Percentiles rank a stretch among this genome's conserved stretches.
Evolutionary conservation across 2,113 vertebrate genomes (phyloP).

Genomic region (Sebastes fasciatus): DNA sequence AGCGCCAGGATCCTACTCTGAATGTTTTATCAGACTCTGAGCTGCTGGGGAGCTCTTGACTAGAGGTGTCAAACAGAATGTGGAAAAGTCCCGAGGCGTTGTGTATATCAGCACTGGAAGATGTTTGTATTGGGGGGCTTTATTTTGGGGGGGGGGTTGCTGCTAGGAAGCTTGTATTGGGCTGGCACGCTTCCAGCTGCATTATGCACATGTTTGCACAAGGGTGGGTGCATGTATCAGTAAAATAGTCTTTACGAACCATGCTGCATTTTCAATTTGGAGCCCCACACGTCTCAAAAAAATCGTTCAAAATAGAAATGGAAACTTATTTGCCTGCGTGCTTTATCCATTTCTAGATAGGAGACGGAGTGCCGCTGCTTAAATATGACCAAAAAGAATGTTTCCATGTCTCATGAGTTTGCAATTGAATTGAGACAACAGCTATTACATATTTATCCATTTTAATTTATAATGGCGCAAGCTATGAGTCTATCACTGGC

Average conservation of each 20-base stretch:
- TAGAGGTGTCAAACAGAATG: slow-evolving; percentile 76
- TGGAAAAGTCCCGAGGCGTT: slow-evolving; percentile 58
- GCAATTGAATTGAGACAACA: slow-evolving; percentile 63
- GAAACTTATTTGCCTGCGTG: slow-evolving; percentile 21
- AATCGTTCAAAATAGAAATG: neutral
- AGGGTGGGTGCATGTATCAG: slow-evolving; percentile 16
- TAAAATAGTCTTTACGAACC: neutral
- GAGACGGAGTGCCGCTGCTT: slow-evolving; percentile 11
- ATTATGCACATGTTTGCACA: slow-evolving; percentile 43
- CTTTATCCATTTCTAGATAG: neutral
- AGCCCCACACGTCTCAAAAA: neutral
- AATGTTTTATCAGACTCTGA: slow-evolving; percentile 77
- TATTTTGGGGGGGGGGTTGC: neutral
- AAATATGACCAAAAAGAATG: slow-evolving; percentile 25
- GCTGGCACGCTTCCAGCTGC: slow-evolving; percentile 13
- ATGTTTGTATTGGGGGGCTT: slow-evolving; percentile 54
- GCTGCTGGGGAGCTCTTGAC: slow-evolving; percentile 65
- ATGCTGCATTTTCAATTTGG: slow-evolving; percentile 22
- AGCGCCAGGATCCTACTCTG: slow-evolving; percentile 67
- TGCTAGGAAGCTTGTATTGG: slow-evolving; percentile 1
- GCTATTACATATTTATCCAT: slow-evolving; percentile 68
- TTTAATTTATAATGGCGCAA: slow-evolving; percentile 70
- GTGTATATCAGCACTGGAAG: slow-evolving; percentile 45
- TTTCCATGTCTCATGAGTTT: slow-evolving; percentile 28
- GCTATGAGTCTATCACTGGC: slow-evolving; percentile 55